Evolutionary conservation across 2,888 invertebrate genomes (phyloP).

Genomic region (Rhorus exstirpatorius): DNA sequence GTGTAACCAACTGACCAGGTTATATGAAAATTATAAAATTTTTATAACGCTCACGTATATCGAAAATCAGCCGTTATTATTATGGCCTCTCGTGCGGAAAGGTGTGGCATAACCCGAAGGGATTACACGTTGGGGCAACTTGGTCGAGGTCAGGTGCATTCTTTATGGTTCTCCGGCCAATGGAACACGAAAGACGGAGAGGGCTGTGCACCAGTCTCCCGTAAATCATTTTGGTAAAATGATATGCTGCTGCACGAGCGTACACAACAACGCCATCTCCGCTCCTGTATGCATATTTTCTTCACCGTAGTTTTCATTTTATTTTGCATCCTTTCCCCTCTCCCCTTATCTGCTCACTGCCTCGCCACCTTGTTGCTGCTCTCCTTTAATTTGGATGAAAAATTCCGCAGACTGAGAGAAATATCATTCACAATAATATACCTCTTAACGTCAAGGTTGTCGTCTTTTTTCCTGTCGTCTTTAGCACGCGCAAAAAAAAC

Average conservation of each 20-base stretch:
- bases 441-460: slow-evolving; percentile 23
- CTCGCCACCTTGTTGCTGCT: neutral
- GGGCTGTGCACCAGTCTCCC: slow-evolving; percentile 41
- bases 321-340: too few relatives aligned
- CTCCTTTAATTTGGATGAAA: slow-evolving; percentile 2
- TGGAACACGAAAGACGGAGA: slow-evolving; percentile 1
- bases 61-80: slow-evolving; percentile 7
- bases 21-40: neutral
- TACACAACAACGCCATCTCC: slow-evolving; percentile 7
- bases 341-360: neutral
- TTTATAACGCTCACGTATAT: neutral
- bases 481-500: neutral
- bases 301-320: neutral
- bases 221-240: slow-evolving; percentile 61
- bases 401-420: slow-evolving; percentile 5
- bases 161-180: slow-evolving; percentile 48
- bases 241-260: slow-evolving; percentile 42
- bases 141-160: slow-evolving; percentile 64
- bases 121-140: slow-evolving; percentile 31
- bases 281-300: neutral
- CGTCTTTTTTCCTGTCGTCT: neutral
- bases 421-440: slow-evolving; percentile 43
- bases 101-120: slow-evolving; percentile 25
- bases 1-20: too few relatives aligned
- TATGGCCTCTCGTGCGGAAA: neutral